phyloP scores from a whole-genome alignment of 2,113 vertebrate genomes.

The Acrocephalus arundinaceus region DNA sequence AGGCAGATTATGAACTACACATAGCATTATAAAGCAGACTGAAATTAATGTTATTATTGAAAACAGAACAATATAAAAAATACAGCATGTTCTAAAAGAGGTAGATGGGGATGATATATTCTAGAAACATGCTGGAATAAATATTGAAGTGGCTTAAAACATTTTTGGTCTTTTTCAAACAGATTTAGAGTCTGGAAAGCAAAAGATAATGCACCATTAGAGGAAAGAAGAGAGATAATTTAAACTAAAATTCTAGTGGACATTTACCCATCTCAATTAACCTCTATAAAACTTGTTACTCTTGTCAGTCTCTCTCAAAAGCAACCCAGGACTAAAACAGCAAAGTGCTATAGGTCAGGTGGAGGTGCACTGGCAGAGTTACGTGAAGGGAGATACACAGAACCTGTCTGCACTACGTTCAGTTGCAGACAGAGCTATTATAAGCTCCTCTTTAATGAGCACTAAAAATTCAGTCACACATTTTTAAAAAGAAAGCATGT shows the following conservation, averaged over 20 bases:
- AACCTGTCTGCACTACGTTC: constrained; percentile 19
- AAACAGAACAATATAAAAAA: neutral
- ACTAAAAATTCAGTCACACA: constrained; percentile 22
- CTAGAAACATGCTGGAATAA: neutral
- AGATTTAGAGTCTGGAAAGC: neutral
- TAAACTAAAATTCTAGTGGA: constrained; percentile 45
- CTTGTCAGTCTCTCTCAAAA: constrained; percentile 60
- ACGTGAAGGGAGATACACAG: neutral
- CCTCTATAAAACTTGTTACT: constrained; percentile 36
- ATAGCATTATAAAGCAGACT: neutral
- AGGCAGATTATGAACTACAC: neutral
- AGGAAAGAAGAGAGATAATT: constrained; percentile 32
- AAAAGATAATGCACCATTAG: constrained; percentile 32
- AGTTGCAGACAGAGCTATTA: constrained; percentile 24
- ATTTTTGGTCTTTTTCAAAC: neutral
- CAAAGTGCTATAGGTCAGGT: constrained; percentile 59
- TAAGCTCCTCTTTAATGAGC: constrained; percentile 46
- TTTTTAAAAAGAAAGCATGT: constrained; percentile 14
- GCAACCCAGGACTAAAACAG: constrained; percentile 59
- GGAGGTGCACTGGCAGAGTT: constrained; percentile 17
- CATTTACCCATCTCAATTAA: constrained; percentile 60
- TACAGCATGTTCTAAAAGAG: neutral
- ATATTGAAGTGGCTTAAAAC: neutral
- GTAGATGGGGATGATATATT: neutral
- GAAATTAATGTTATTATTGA: neutral